Conservation (phyloP, 2,113 vertebrate species). For the Xenopus borealis region DNA sequence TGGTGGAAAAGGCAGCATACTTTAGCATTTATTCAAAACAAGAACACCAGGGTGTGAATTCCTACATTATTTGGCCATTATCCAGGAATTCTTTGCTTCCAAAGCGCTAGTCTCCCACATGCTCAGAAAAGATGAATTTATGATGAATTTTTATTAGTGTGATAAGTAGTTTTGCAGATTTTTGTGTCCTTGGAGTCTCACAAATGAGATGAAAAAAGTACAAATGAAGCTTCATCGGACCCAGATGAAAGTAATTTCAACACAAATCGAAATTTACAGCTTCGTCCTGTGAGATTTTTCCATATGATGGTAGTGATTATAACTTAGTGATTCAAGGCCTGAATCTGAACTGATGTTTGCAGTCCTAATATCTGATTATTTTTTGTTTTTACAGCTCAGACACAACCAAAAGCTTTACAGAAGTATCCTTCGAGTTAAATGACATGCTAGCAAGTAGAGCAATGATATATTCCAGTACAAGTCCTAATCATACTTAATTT, state of each 20-base stretch:
- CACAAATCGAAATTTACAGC: too few species aligned
- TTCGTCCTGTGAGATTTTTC: background rate
- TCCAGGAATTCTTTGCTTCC: conserved; percentile 3
- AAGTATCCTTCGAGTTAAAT: background rate
- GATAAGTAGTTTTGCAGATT: background rate
- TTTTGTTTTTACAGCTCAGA: background rate
- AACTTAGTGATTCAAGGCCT: background rate
- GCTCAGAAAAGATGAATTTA: background rate
- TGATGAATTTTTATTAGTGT: background rate
- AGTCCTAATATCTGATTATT: background rate
- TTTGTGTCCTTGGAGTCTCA: background rate
- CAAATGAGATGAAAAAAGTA: background rate
- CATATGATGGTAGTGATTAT: background rate
- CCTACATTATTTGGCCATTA: background rate
- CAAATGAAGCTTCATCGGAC: background rate
- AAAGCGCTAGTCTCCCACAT: background rate
- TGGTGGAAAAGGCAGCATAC: background rate
- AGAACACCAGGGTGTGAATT: background rate
- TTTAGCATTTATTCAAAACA: conserved; percentile 6
- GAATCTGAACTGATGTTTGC: background rate
- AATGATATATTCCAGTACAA: conserved; percentile 3
- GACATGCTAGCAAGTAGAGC: background rate
- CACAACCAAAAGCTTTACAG: background rate
- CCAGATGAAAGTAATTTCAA: conserved; percentile 14
- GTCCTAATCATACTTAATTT: background rate